Conservation (phyloP, 2,888 invertebrate species). For the Stratiomys singularior region DNA sequence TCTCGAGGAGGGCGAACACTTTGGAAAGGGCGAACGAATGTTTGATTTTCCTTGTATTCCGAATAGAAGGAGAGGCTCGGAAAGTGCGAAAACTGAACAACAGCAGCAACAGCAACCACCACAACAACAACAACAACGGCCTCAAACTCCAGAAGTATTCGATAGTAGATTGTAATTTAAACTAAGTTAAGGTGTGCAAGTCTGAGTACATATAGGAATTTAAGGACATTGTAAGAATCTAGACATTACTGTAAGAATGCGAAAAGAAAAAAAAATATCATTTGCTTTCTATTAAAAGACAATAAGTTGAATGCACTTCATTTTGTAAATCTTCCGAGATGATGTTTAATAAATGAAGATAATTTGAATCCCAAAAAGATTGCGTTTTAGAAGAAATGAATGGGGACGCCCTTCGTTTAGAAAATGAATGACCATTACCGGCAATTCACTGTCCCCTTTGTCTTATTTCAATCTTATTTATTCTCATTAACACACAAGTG, state of each 20-base stretch:
- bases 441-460: too few species aligned
- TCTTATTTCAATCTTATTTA: too few species aligned
- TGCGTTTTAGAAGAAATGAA: too few species aligned
- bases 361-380: too few species aligned
- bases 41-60: slow-evolving; percentile 67
- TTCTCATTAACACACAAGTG: too few species aligned
- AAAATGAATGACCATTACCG: too few species aligned
- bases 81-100: slow-evolving; percentile 37
- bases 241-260: not conserved
- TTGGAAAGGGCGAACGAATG: slow-evolving; percentile 69
- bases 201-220: not conserved
- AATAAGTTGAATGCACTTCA: not conserved
- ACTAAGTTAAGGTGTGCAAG: slow-evolving; percentile 1
- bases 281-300: slow-evolving; percentile 16
- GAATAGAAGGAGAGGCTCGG: slow-evolving; percentile 52
- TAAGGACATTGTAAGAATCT: not conserved
- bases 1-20: slow-evolving; percentile 70
- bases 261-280: too few species aligned
- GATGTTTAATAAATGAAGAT: too few species aligned
- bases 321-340: not conserved
- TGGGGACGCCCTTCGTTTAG: too few species aligned
- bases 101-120: not conserved
- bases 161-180: slow-evolving; percentile 41
- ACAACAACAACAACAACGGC: too few species aligned
- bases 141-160: slow-evolving; percentile 26